Conservation (phyloP, 2,888 invertebrate genomes). For the Drosophila affinis region DNA sequence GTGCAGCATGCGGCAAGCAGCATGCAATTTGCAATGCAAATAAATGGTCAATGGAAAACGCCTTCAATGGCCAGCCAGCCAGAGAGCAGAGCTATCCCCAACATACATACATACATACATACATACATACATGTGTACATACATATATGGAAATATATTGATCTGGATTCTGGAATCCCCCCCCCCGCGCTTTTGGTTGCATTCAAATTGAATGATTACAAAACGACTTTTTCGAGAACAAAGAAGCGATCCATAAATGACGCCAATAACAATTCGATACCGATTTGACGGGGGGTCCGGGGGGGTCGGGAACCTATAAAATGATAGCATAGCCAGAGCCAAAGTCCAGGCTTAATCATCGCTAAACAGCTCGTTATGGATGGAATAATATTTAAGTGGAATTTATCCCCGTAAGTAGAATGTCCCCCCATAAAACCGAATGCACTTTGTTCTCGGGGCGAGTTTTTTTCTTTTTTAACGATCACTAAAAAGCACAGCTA, state of each 20-base stretch:
- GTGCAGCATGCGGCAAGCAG: not conserved
- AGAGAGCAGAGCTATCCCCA: not conserved
- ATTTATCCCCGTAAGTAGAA: slow-evolving; percentile 55
- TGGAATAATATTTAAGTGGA: slow-evolving; percentile 46
- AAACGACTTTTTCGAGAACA: slow-evolving; percentile 34
- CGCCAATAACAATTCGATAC: slow-evolving; percentile 58
- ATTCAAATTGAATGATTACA: slow-evolving; percentile 46
- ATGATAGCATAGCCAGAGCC: slow-evolving; percentile 5
- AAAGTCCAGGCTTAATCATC: slow-evolving; percentile 16
- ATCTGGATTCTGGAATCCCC: slow-evolving; percentile 21
- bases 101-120: slow-evolving; percentile 14
- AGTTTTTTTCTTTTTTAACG: slow-evolving; percentile 50
- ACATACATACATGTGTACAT: slow-evolving; percentile 35
- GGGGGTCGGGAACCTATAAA: slow-evolving; percentile 22
- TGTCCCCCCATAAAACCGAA: slow-evolving; percentile 54
- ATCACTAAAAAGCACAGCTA: slow-evolving; percentile 36
- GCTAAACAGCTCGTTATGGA: slow-evolving; percentile 36
- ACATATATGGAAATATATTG: slow-evolving; percentile 60
- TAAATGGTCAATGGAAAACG: slow-evolving; percentile 70
- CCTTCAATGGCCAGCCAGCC: slow-evolving; percentile 43
- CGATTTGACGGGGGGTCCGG: slow-evolving; percentile 3
- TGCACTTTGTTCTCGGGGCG: slow-evolving; percentile 50
- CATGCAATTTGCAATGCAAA: slow-evolving; percentile 76
- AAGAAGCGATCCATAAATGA: slow-evolving; percentile 57
- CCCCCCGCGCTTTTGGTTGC: slow-evolving; percentile 3